These are phyloP conservation scores for Xylocopa sonorina DNA, from an alignment of 1,140 invertebrate species.

Conservation along the genomic window DNA sequence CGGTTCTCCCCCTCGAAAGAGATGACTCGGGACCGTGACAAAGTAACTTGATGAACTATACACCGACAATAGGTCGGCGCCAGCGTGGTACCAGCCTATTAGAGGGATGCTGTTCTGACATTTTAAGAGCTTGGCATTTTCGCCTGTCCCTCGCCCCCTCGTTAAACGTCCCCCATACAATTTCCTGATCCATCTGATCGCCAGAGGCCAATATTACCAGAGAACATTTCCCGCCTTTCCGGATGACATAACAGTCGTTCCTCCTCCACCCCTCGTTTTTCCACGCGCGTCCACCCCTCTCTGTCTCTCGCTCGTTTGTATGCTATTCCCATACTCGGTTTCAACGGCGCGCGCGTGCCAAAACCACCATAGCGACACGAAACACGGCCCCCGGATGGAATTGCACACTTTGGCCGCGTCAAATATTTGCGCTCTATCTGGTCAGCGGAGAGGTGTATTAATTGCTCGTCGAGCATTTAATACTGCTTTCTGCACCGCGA, in stretches of 20 bases:
- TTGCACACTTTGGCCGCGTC: constrained; percentile 34
- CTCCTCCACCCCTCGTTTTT: constrained; percentile 63
- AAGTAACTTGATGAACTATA: constrained; percentile 50
- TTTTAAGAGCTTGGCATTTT: constrained; percentile 75
- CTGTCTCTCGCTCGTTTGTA: constrained; percentile 40
- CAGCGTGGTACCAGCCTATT: constrained; percentile 62
- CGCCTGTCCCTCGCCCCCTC: constrained; percentile 55
- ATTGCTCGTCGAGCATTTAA: constrained; percentile 11
- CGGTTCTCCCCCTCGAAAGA: constrained; percentile 9
- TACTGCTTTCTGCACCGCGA: constrained; percentile 14
- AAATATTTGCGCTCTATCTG: constrained; percentile 47
- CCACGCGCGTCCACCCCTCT: constrained; percentile 13
- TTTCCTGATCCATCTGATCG: constrained; percentile 78
- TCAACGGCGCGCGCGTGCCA: constrained; percentile 54
- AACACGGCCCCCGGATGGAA: constrained; percentile 45
- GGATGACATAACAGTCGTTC: constrained; percentile 73
- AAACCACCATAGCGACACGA: constrained; percentile 31
- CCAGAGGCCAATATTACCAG: constrained; percentile 68
- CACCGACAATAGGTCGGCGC: constrained; percentile 46
- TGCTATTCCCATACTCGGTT: constrained; percentile 72
- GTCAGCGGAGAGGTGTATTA: constrained; percentile 10
- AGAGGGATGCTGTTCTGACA: constrained; percentile 78
- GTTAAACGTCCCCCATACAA: constrained; percentile 73
- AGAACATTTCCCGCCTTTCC: constrained; percentile 73
- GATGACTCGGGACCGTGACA: constrained; percentile 48